Base-by-base conservation (phyloP, 2,888 invertebrate species). In the Platycnemis pennipes region DNA sequence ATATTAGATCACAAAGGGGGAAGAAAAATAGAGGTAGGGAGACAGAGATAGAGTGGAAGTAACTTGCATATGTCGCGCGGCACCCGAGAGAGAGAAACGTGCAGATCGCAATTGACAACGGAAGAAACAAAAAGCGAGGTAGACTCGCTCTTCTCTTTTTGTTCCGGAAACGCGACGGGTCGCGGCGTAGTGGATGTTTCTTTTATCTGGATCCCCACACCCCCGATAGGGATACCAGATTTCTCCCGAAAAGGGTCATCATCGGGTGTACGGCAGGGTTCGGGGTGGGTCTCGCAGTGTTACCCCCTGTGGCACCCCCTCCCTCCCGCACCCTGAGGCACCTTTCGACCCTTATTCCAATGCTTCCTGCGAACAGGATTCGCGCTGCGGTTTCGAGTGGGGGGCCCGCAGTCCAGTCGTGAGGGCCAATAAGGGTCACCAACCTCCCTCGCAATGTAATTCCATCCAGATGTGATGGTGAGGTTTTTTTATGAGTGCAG, bases 201-300 rank as follows among this genome's bases (percentile, higher is more conserved):
- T 77, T 77, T 77, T 77, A 37, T 77, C 77, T 31, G 77, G 77
- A 77, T 77, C 77, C 31, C 77, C 8, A 77, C 77, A 8, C 77
- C 37, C 37, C 77, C 53, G 16, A 19, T 63, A n/a, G n/a, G 63
- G n/a, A 37, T 31, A 22, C 77, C 31, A 22, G 31, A 77, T 77
- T 37, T 37, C 16, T 37, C 31, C 31, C 8, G 77, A 77, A 77
- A 77, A 77, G 77, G 77, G n/a, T n/a, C n/a, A n/a, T 77, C 77
- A 77, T 37, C 16, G 77, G 77, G 37, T 37, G 77, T 77, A 37
- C n/a, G 63, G 56, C 19, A 31, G 69, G 77, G 77, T 7, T 7
- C 77, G 13, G 37, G 16, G 77, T 8, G 77, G 13, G 77, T 13
- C 31, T 31, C 26, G 26, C 63, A 26, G 8, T 37, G 77, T 3